Conservation (phyloP, 2,113 vertebrate species). For the Pogonocichla stellata region DNA sequence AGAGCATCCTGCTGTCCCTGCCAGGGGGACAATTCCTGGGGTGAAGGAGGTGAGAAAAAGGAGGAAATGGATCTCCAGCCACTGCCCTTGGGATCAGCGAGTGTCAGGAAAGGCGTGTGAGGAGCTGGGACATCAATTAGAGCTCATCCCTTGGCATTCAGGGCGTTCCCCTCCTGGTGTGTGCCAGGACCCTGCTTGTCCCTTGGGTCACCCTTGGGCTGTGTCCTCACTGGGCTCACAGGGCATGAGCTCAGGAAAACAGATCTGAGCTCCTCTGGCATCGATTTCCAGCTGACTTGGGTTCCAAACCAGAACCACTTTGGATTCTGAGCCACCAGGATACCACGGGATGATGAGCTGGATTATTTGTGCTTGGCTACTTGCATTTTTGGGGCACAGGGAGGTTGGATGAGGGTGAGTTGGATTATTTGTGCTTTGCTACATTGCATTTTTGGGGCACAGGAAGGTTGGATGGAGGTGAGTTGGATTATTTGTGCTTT, state of each 20-base stretch:
- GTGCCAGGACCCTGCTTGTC: not conserved
- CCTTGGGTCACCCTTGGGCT: not conserved
- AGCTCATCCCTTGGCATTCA: not conserved
- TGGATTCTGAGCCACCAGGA: not conserved
- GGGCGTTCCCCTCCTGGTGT: not conserved
- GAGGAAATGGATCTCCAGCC: not conserved
- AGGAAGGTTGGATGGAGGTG: not conserved
- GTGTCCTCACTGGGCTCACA: not conserved
- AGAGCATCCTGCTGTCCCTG: not conserved
- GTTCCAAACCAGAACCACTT: not conserved
- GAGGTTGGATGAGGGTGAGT: not conserved
- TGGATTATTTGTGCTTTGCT: not conserved
- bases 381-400: not conserved
- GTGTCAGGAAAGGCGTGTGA: not conserved
- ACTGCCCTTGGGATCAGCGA: not conserved
- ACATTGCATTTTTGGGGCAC: not conserved
- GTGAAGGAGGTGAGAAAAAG: not conserved
- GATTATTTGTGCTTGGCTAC: not conserved
- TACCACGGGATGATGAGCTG: not conserved
- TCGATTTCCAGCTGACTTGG: not conserved
- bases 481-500: not conserved
- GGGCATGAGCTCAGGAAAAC: not conserved
- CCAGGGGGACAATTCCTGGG: not conserved
- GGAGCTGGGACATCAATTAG: no score
- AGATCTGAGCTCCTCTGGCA: not conserved